phyloP scores from a whole-genome alignment of 2,113 vertebrate genomes.

The Antennarius striatus region DNA sequence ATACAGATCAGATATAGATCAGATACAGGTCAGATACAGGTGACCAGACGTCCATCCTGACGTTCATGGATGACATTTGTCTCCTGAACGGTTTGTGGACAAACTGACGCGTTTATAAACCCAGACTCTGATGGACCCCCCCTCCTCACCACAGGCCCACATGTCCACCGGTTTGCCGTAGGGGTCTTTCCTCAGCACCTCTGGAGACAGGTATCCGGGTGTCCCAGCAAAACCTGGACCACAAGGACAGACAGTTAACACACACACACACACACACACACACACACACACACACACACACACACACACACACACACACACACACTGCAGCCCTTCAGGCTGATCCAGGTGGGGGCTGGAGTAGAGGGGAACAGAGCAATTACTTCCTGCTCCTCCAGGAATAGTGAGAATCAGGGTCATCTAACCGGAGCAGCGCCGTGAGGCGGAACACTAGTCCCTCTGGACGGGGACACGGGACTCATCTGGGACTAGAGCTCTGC shows the following conservation, averaged over 20 bases:
- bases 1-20: too few relatives aligned
- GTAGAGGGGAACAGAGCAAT: slow-evolving; percentile 56
- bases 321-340: neutral
- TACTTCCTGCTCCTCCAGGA: slow-evolving; percentile 44
- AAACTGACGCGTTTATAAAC: too few relatives aligned
- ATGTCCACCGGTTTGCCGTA: slow-evolving; percentile 98
- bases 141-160: slow-evolving; percentile 95
- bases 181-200: slow-evolving; percentile 95
- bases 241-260: slow-evolving; percentile 15
- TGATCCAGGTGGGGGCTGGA: slow-evolving; percentile 37
- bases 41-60: too few relatives aligned
- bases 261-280: too few relatives aligned
- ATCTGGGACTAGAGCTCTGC: neutral
- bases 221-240: slow-evolving; percentile 92
- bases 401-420: slow-evolving; percentile 14
- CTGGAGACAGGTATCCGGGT: slow-evolving; percentile 95
- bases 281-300: neutral
- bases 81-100: too few relatives aligned
- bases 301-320: neutral
- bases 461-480: neutral
- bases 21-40: too few relatives aligned
- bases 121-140: too few relatives aligned
- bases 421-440: slow-evolving; percentile 9
- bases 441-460: slow-evolving; percentile 28
- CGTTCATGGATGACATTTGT: too few relatives aligned